Base-by-base conservation (phyloP, 2,113 vertebrate genomes). In the Cavia porcellus region DNA sequence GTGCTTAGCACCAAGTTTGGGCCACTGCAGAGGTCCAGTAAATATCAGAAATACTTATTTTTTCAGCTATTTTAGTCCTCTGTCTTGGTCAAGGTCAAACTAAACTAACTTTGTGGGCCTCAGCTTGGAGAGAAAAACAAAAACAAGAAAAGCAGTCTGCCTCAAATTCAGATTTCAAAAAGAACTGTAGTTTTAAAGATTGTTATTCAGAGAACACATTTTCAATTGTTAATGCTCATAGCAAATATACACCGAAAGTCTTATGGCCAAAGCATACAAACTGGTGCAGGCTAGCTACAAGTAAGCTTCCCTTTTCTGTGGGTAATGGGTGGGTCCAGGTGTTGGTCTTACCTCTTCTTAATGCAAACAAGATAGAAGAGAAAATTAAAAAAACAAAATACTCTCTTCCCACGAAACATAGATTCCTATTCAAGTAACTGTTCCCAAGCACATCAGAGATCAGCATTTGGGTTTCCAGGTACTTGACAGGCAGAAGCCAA, bases 341-440 rank as follows among this genome's bases (percentile, higher is more conserved):
- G 5, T 45, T 68, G 74, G 42, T 57, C 84, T 83, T 85, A 61
- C 14, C 35, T 91, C 52, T 86, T 86, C 42, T 20, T 91, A 57
- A 91, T n/a, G 45, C 88, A 91, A 86, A 45, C 70, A 90, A 79
- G 52, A 77, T 25, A 94, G 79, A 87, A 86, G 52, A 94, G 45
- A 92, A 86, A 86, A 88, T 30, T 50, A 50, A 50, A 75, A 89
- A 89, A 59, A 45, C 52, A 14, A 14, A 25, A 62, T 32, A 7
- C 35, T 92, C 57, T 42, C n/a, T 86, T 94, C 89, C 77, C 70
- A 89, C 14, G 9, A 57, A 30, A 66, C 57, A 50, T 35, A 38
- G 35, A 10, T 92, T 90, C 47, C 92, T 64, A 86, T 3, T 81
- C 66, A 86, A 96, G 32, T 59, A 93, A 75, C 74, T 52, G 15